Base-by-base conservation (phyloP, 1,140 invertebrate species). In the Drosophila lacertosa region DNA sequence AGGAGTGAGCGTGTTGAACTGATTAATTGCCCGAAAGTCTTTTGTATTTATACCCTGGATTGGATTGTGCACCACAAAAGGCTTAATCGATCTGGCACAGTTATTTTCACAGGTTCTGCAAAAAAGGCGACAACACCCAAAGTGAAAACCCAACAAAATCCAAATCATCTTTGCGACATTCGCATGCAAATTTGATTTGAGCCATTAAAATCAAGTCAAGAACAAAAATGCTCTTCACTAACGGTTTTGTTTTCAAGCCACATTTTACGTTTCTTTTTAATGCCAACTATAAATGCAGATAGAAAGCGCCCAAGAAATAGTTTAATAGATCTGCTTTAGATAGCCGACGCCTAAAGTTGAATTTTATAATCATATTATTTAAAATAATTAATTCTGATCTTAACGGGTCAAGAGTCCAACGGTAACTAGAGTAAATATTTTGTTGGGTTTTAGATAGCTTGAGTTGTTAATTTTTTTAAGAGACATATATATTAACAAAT, bases 141-240 rank as follows among this genome's bases (percentile, higher is more conserved):
- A 47, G 18, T 29, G 15, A 29, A 39, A 44, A 44, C n/a, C 5
- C 13, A 9, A 42, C 40, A 24, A n/a, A 66, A 50, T 50, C 18
- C 26, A 35, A 50, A 50, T 48, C 18, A 10, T 6, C 7, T n/a
- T n/a, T n/a, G 20, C 37, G 15, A 44, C 22, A 67, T 45, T 35
- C 7, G 15, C n/a, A 62, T 68, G 57, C 58, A 62, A 68, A 68
- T 62, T n/a, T 62, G 65, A n/a, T n/a, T 45, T 45, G 11, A 50
- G 29, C 57, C 15, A 62, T 62, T 53, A 32, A 62, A 68, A 16
- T 39, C 29, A 45, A 45, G 20, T 33, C 22, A 13, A 53, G 65
- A 68, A 47, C 48, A 4, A 32, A 44, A 33, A 24, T 15, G 11
- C 9, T 55, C 29, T 24, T 4, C 2, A 15, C 2, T 33, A 11